phyloP scores from a whole-genome alignment of 2,797 vertebrate genomes.

The Lepus oiostolus region DNA sequence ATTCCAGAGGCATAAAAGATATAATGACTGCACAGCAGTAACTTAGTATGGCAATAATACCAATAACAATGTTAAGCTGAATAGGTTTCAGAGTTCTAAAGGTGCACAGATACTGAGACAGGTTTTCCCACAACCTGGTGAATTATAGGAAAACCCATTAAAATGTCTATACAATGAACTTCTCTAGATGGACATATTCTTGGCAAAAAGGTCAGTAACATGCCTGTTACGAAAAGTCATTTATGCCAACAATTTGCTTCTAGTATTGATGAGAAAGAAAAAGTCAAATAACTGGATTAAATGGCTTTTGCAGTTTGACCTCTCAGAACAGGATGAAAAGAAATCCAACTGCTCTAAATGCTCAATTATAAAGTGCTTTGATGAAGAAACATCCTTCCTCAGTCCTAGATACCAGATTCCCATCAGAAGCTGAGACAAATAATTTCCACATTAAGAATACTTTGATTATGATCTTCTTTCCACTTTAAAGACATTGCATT shows the following conservation, averaged over 20 bases:
- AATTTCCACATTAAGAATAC: slow-evolving; percentile 28
- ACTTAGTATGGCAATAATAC: background rate
- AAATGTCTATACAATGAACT: slow-evolving; percentile 53
- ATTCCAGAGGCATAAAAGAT: background rate
- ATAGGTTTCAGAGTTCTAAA: slow-evolving; percentile 35
- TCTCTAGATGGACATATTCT: slow-evolving; percentile 68
- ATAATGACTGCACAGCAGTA: background rate
- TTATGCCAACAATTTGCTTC: slow-evolving; percentile 78
- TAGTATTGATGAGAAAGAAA: slow-evolving; percentile 70
- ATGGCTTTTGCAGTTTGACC: slow-evolving; percentile 77
- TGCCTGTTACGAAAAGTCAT: slow-evolving; percentile 72
- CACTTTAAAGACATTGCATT: background rate
- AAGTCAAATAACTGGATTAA: slow-evolving; percentile 79
- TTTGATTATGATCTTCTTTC: slow-evolving; percentile 45
- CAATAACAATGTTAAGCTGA: background rate
- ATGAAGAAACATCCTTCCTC: slow-evolving; percentile 9
- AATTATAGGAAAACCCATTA: slow-evolving; percentile 68
- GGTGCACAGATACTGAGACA: background rate
- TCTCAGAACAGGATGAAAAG: slow-evolving; percentile 61
- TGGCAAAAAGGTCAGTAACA: slow-evolving; percentile 66
- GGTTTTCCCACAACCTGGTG: slow-evolving; percentile 30
- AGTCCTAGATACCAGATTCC: background rate
- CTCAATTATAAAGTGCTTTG: slow-evolving; percentile 69
- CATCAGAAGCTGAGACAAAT: slow-evolving; percentile 54
- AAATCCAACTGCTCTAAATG: slow-evolving; percentile 63